Evolutionary conservation across 2,888 invertebrate genomes (phyloP).

Genomic region (Galerucella pusilla): DNA sequence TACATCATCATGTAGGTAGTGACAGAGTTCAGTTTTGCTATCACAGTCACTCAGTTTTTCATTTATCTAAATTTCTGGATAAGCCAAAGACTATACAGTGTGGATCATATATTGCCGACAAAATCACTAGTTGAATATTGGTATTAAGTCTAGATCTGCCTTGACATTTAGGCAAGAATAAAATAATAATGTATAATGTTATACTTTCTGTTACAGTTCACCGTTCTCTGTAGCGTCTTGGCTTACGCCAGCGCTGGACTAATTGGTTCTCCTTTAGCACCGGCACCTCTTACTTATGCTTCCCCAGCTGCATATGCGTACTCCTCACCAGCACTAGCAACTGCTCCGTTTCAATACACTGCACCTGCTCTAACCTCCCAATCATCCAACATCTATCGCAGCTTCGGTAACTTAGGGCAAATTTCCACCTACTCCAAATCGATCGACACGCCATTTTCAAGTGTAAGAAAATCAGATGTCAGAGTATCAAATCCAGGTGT

Average conservation of each 20-base stretch:
- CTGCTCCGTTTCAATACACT: constrained; percentile 62
- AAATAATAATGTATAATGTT: background rate
- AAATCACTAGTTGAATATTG: too few relatives aligned
- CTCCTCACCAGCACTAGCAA: constrained; percentile 49
- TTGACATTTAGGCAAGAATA: too few relatives aligned
- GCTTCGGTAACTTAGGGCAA: constrained; percentile 76
- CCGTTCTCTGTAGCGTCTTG: constrained; percentile 69
- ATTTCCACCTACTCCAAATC: constrained; percentile 77
- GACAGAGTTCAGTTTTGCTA: too few relatives aligned
- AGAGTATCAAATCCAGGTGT: constrained; percentile 76
- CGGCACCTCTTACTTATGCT: constrained; percentile 19
- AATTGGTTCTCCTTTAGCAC: constrained; percentile 58
- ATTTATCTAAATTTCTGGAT: too few relatives aligned
- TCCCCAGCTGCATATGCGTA: constrained; percentile 27
- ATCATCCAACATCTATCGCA: constrained; percentile 71
- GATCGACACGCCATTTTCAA: constrained; percentile 79
- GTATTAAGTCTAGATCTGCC: too few relatives aligned
- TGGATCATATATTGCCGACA: too few relatives aligned
- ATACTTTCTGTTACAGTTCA: constrained; percentile 61
- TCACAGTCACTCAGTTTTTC: too few relatives aligned
- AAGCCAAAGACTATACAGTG: too few relatives aligned
- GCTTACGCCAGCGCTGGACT: constrained; percentile 69
- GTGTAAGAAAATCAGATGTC: constrained; percentile 76
- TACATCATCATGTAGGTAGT: too few relatives aligned
- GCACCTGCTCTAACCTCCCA: constrained; percentile 70